Conservation (phyloP, 2,113 vertebrate species). For the Petroica traversi region DNA sequence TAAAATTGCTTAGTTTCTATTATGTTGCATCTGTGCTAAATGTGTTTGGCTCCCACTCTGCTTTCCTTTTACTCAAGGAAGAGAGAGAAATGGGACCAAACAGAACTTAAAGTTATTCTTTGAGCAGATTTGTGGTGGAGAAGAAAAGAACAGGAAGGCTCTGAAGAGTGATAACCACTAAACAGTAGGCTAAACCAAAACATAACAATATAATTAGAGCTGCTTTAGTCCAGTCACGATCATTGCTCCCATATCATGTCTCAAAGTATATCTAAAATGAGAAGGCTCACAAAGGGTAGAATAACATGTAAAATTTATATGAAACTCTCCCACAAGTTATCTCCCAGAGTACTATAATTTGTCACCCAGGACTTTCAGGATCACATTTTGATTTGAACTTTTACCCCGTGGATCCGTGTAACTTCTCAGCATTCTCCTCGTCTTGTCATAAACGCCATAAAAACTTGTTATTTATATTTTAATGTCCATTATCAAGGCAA, state of each 20-base stretch:
- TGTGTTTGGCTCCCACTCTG: neutral
- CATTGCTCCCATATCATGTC: fast-evolving
- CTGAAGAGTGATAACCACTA: neutral
- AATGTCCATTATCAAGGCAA: neutral
- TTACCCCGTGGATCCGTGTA: fast-evolving
- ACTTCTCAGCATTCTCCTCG: neutral
- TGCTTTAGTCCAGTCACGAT: neutral
- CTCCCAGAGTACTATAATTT: neutral
- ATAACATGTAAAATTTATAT: neutral
- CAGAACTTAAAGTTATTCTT: neutral
- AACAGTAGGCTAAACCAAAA: neutral
- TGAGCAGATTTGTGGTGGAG: neutral
- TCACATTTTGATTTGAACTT: neutral
- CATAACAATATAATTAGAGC: neutral
- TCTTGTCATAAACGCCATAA: neutral
- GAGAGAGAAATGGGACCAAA: neutral
- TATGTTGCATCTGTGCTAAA: neutral
- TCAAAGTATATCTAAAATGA: neutral
- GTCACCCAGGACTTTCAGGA: neutral
- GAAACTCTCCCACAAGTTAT: neutral
- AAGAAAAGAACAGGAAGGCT: neutral
- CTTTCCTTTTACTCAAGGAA: neutral
- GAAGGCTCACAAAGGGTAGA: neutral
- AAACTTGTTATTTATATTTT: neutral
- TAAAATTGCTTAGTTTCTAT: neutral